Base-by-base conservation (phyloP, 35 echinoderm and acorn worm genomes). In the Acanthaster planci region DNA sequence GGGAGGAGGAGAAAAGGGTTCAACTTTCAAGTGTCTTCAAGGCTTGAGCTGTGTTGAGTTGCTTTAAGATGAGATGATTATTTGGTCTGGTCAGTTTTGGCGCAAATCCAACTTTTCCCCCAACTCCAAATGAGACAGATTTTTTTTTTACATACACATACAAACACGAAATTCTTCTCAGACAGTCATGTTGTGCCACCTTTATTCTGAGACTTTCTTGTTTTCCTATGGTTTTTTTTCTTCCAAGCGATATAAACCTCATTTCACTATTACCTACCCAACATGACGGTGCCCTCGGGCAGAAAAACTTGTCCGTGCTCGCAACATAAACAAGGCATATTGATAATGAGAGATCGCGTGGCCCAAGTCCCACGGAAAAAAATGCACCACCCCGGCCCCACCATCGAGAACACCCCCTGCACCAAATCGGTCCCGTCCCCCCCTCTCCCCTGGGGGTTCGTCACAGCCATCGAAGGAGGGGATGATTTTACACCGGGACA, bases 331-430 rank as follows among this genome's bases (percentile, higher is more conserved):
- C 64, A 72, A 19, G 14, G 64, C 14, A 36, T 21, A 72, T 72
- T 72, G 64, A 35, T 72, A 72, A 72, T 72, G 64, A 72, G 64
- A 34, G 64, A 72, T 72, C 64, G 64, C 64, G 23, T 72, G 34
- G 64, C 64, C 26, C 64, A 10, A 29, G 64, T 72, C 64, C 64
- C 64, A 14, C 23, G 23, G 5, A 60, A 30, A 55, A 55, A 21
- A 60, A 1, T 6, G 57, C 19, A 60, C 22, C 23, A 29, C 12
- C 22, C 22, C 30, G 26, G 64, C 64, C 30, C 64, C n/a, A n/a
- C n/a, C n/a, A n/a, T n/a, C n/a, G n/a, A n/a, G n/a, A n/a, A n/a
- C n/a, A n/a, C n/a, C n/a, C n/a, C n/a, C n/a, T n/a, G 64, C 64
- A 21, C 42, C 42, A 47, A 47, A 47, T n/a, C n/a, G 23, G 23